Conservation (phyloP, 2,113 vertebrate genomes). For the Spheniscus mendiculus region DNA sequence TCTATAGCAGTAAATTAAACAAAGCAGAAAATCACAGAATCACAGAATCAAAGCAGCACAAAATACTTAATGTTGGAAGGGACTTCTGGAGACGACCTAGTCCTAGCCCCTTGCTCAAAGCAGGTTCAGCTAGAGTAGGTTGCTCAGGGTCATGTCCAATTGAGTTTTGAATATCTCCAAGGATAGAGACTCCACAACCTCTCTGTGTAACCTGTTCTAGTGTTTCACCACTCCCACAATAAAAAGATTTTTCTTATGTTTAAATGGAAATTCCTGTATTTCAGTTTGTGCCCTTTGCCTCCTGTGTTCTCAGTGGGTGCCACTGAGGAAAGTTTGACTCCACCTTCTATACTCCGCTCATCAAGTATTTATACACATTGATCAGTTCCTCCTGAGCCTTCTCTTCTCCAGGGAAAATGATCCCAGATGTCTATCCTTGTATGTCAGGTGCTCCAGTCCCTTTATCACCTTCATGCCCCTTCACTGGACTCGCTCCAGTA, state of each 20-base stretch:
- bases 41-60: not conserved
- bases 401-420: not conserved
- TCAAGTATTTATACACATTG: not conserved
- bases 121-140: not conserved
- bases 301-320: not conserved
- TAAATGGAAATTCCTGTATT: not conserved
- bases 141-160: not conserved
- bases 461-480: not conserved
- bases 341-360: not conserved
- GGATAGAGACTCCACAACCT: not conserved
- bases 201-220: not conserved
- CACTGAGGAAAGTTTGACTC: not conserved
- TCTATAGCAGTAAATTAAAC: not conserved
- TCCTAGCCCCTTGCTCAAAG: not conserved
- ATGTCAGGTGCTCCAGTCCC: not conserved
- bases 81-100: not conserved
- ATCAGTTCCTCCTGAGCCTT: not conserved
- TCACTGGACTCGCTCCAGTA: not conserved
- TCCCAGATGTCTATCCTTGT: not conserved
- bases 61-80: not conserved
- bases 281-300: not conserved
- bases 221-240: not conserved
- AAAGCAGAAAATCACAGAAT: not conserved
- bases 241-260: not conserved
- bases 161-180: not conserved